Evolutionary conservation across 2,888 invertebrate species (phyloP), one percentile per base, ranked within the genome.

Genomic region (Orgyia antiqua): DNA sequence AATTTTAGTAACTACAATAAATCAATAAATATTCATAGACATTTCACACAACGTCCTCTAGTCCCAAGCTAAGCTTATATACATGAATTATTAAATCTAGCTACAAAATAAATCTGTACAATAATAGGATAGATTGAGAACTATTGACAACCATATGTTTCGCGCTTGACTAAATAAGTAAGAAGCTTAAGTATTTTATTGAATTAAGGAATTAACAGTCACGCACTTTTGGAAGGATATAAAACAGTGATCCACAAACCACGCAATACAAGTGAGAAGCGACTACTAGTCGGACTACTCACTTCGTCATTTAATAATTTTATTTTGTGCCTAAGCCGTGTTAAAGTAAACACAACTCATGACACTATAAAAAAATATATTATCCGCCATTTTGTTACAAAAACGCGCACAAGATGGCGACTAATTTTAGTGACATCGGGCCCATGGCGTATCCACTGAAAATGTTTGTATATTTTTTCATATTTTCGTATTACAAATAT

Each of bases 121-220:
- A 31, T 31, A 41, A 49, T 37, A 52, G 43, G 42, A 20, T 13
- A 73, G 76, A 68, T 80, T 75, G 74, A 75, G 74, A 83, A 74
- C 72, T 53, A 49, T 52, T 58, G 71, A 51, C 67, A 43, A 31
- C 37, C 33, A 54, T 51, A 48, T 58, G 64, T 65, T 66, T 73
- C 68, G 78, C 72, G 79, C 78, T 74, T 76, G 73, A 75, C 75
- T 68, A 72, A 80, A 74, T 77, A 54, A 58, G 68, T 70, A 74
- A 72, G 78, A 73, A 78, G 83, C 79, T 82, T 80, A 78, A 77
- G 67, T 65, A 60, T 79, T 77, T 83, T 84, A 87, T 87, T 87
- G 65, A 87, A 87, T 87, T 87, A 87, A 84, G 74, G 74, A 78
- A 83, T 87, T 87, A 87, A 68, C 68, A 32, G 68, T 41, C 87